Evolutionary conservation across 2,113 vertebrate species (phyloP), one percentile per base, ranked within the genome.

Genomic region (Sterrhoptilus dennistouni): DNA sequence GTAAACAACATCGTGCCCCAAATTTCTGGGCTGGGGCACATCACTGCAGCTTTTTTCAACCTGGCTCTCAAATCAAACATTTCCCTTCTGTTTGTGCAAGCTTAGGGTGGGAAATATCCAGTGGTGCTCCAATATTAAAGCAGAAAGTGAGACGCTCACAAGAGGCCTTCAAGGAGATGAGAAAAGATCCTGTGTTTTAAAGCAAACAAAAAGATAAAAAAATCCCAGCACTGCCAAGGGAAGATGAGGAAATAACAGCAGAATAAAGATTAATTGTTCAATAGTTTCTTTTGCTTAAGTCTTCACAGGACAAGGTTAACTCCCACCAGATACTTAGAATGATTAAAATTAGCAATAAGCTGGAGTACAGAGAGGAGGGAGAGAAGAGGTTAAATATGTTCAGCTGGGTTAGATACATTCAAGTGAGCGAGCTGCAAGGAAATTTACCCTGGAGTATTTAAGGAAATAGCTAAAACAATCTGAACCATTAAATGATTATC

Each of bases 401-500:
- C 89, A 76, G 72, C 74, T 89, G 91, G 57, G 56, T 60, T 78
- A 64, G 77, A 87, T 56, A 47, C 40, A 82, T 63, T 94, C 87
- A 87, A 95, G 84, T 84, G 82, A 96, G 57, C 9, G 42, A 95
- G 35, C 80, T 83, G 83, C 64, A 87, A 71, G 83, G 81, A 95
- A 95, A 89, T 68, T 89, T 52, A 89, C 94, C 77, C 91, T 56
- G 65, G 93, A 94, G 89, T 91, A 84, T 79, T 91, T 54, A 82
- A 79, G 89, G 83, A 95, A 96, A 95, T 91, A 82, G 59, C 94
- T 94, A 68, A 84, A 95, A 21, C 57, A 87, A 78, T 79, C 77
- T 92, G 89, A 96, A 60, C 47, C 61, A 87, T 94, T 94, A 75
- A 79, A 56, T 78, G 6, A 56, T 91, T 91, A 79, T 87, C 93